These are phyloP conservation scores for Macrobrachium nipponense DNA, from an alignment of 1,140 invertebrate genomes.

Conservation along the genomic window DNA sequence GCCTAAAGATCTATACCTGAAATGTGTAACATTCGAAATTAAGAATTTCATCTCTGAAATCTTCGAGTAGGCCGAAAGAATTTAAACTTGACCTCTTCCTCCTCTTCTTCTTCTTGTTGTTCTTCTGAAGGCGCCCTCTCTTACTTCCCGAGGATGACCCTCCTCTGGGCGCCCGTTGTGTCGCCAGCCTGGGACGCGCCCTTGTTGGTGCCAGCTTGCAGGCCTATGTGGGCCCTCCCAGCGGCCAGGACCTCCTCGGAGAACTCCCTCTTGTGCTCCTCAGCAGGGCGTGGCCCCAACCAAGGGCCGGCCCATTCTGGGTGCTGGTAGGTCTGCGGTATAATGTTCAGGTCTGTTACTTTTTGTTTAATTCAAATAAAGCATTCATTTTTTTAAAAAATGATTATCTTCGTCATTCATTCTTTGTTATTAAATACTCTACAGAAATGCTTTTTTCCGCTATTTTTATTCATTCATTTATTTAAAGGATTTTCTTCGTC, in stretches of 20 bases:
- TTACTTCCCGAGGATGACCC: slow-evolving; percentile 86
- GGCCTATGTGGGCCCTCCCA: slow-evolving; percentile 86
- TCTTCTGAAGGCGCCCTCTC: neutral
- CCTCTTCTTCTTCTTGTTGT: neutral
- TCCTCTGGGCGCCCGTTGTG: slow-evolving; percentile 88
- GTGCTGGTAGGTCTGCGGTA: slow-evolving; percentile 82
- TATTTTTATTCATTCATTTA: no score
- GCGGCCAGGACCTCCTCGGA: slow-evolving; percentile 87
- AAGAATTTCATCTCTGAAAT: neutral
- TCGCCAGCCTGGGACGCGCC: slow-evolving; percentile 89
- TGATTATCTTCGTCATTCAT: neutral
- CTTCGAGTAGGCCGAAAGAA: neutral
- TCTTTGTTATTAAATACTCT: neutral
- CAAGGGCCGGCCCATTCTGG: slow-evolving; percentile 88
- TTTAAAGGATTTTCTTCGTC: no score
- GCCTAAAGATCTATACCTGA: no score
- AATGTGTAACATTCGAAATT: no score
- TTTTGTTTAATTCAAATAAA: neutral
- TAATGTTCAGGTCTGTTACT: neutral
- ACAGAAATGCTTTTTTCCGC: neutral
- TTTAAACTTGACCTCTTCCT: no score
- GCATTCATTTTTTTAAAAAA: neutral
- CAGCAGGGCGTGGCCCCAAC: slow-evolving; percentile 85
- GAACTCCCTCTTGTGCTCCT: slow-evolving; percentile 90
- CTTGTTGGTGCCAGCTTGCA: slow-evolving; percentile 93